Conservation (phyloP, 2,888 invertebrate genomes). For the Parasteatoda lunata region DNA sequence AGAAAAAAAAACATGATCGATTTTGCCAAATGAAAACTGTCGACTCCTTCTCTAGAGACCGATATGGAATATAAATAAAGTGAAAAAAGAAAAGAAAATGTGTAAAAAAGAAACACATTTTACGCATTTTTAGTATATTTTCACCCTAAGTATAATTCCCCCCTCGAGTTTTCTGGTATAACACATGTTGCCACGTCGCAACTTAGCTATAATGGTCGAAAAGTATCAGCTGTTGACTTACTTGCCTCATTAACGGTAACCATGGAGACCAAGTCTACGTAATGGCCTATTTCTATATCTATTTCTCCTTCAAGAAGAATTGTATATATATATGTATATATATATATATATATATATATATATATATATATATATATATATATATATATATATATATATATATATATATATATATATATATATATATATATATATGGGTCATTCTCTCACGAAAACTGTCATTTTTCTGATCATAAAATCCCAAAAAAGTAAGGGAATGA, state of each 20-base stretch:
- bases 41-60: slow-evolving; percentile 27
- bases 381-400: too few species aligned
- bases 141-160: slow-evolving; percentile 1
- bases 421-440: too few species aligned
- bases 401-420: too few species aligned
- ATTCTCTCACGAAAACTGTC: too few species aligned
- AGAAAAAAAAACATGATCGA: slow-evolving; percentile 47
- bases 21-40: slow-evolving; percentile 55
- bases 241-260: slow-evolving; percentile 57
- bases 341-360: too few species aligned
- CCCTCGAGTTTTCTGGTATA: slow-evolving; percentile 9
- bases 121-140: slow-evolving; percentile 27
- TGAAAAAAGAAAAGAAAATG: neutral
- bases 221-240: slow-evolving; percentile 67
- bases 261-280: slow-evolving; percentile 36
- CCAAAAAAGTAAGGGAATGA: too few species aligned
- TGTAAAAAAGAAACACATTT: slow-evolving; percentile 19
- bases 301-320: slow-evolving; percentile 1
- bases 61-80: slow-evolving; percentile 16
- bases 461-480: too few species aligned
- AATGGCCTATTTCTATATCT: slow-evolving; percentile 1
- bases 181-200: slow-evolving; percentile 61
- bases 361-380: too few species aligned
- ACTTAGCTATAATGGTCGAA: slow-evolving; percentile 42
- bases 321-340: too few species aligned